Evolutionary conservation across 2,797 vertebrate species (phyloP).

Genomic region (Epinephelus coioides): DNA sequence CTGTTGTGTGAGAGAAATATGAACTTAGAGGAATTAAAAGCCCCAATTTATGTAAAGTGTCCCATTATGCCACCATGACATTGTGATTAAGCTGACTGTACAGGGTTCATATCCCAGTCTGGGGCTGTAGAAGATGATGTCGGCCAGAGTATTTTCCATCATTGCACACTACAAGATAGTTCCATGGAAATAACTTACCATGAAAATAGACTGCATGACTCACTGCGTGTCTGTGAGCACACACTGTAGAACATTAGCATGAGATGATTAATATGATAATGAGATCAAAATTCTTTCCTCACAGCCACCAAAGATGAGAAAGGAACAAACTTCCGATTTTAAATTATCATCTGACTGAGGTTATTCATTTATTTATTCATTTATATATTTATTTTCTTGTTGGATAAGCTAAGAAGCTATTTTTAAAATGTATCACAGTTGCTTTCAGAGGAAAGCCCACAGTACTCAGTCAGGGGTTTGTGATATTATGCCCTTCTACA

Average conservation of each 20-base stretch:
- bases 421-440: conserved; percentile 29
- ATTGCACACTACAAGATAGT: background rate
- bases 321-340: conserved; percentile 35
- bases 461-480: conserved; percentile 43
- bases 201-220: conserved; percentile 30
- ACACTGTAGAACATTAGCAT: conserved; percentile 25
- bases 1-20: background rate
- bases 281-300: conserved; percentile 39
- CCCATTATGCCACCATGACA: background rate
- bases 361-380: conserved; percentile 22
- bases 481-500: conserved; percentile 62
- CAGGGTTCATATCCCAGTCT: background rate
- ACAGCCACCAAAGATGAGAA: conserved; percentile 12
- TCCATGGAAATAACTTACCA: conserved; percentile 5
- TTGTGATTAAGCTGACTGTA: background rate
- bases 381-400: conserved; percentile 12
- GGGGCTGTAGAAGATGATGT: background rate
- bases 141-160: background rate
- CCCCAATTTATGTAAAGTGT: background rate
- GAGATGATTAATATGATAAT: conserved; percentile 49
- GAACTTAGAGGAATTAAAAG: background rate
- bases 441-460: conserved; percentile 27
- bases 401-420: conserved; percentile 21
- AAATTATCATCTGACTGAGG: conserved; percentile 28
- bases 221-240: background rate